Base-by-base conservation (phyloP, 1,140 invertebrate species). In the Drosophila parabipectinata region DNA sequence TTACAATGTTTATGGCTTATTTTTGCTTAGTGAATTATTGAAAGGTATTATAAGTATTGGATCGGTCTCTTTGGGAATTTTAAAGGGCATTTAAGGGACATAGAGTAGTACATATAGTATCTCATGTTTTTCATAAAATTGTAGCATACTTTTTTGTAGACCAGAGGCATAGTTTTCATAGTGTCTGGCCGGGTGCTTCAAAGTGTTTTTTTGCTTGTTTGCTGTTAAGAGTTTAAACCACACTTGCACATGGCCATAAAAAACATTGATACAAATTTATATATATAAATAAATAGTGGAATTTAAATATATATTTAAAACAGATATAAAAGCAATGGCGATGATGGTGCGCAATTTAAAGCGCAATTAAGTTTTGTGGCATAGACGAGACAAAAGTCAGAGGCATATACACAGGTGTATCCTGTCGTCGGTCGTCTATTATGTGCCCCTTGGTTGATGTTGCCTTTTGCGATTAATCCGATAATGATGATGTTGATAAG, bases 281-380 rank as follows among this genome's bases (percentile, higher is more conserved):
- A 21, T 21, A 21, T 21, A 21, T 21, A 21, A 3, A 21, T 21
- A 21, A 21, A 21, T 2, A 3, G 21, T 21, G 21, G 21, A 3
- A 21, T 21, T 21, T 21, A 21, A 21, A 21, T 21, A 21, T 21
- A 21, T 21, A 21, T 21, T 21, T 21, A 21, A 21, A 21, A 21
- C 21, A 21, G 21, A 21, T 21, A 21, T 21, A 21, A 2, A 2
- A 21, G 21, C 21, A 2, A 21, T 21, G 21, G 21, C 21, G 21
- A 21, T 21, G 21, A 3, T 21, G 21, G 21, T 0, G 2, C 21
- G 21, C 21, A 21, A 21, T 21, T 21, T 21, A 21, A 21, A 21
- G 21, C 21, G 21, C 72, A 76, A 76, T 76, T 76, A 76, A 76
- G 54, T 76, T 76, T 76, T 76, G 72, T 50, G 72, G 71, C 61